Base-by-base conservation (phyloP, 1,140 invertebrate genomes). In the Saccostrea cuccullata region DNA sequence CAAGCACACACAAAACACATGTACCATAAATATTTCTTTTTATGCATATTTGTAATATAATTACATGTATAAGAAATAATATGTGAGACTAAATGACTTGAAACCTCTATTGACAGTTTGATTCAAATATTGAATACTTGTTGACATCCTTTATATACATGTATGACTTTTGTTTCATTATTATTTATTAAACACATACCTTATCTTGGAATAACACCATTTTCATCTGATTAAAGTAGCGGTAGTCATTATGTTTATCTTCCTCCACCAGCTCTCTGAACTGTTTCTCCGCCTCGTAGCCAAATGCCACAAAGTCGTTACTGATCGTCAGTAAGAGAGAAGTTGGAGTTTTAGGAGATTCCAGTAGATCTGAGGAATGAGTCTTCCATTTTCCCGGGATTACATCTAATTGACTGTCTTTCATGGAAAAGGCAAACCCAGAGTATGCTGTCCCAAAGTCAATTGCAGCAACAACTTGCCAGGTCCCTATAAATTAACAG, bases 371-470 rank as follows among this genome's bases (percentile, higher is more conserved):
- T 30, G 26, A 36, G 26, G 70, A 77, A 36, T 67, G 20, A n/a
- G 60, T 67, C 23, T 77, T 77, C 70, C 70, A 77, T 30, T 77
- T 77, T 36, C 70, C 70, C 13, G 70, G 13, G 11, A 77, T 26
- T 36, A 30, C 26, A 15, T 77, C 70, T 36, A 77, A 36, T 15
- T 23, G 26, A 77, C 30, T 77, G 23, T 36, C 9, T 77, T 3
- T 26, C 15, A 15, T 15, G 15, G 70, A 77, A 36, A 77, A 77
- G 13, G 70, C 70, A 77, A 40, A 77, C 13, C 70, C 70, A 30
- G 70, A 77, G 26, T 77, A 77, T 12, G 26, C 26, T 6, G 70
- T 77, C 30, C 70, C 70, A 77, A 77, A 77, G 70, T 77, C 70
- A 77, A 77, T 15, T 13, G 70, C 70, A 15, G 70, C 70, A 26